A percentile compares a stretch with the other conserved stretches of the same genome.
phyloP scores from a whole-genome alignment of 2,797 vertebrate species.

The Brachyrhaphis roseni region DNA sequence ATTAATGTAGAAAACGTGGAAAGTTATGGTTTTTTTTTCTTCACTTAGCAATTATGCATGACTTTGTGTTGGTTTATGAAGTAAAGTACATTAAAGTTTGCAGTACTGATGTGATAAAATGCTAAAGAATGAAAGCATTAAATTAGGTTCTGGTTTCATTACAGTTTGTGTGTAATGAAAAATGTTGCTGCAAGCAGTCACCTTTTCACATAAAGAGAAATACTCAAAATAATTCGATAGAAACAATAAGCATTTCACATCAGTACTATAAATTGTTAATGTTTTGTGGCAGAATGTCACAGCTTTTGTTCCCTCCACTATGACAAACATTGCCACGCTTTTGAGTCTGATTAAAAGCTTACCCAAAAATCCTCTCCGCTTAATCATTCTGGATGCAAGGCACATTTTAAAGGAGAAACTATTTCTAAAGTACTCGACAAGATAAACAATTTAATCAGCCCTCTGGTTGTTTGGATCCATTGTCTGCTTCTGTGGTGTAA shows the following conservation, averaged over 20 bases:
- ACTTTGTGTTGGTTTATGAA: background rate
- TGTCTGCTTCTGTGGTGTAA: constrained; percentile 16
- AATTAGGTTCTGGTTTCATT: background rate
- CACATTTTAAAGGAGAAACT: constrained; percentile 33
- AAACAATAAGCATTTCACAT: background rate
- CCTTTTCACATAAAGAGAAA: background rate
- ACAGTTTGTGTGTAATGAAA: background rate
- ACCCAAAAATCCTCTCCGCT: constrained; percentile 1
- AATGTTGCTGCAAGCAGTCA: background rate
- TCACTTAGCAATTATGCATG: background rate
- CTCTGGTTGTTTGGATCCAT: constrained; percentile 37
- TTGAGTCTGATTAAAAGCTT: constrained; percentile 27
- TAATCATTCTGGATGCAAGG: constrained; percentile 23
- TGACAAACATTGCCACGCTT: background rate
- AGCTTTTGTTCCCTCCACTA: constrained; percentile 6
- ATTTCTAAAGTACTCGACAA: constrained; percentile 24
- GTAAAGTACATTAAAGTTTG: background rate
- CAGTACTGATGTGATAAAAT: background rate
- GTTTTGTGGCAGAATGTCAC: background rate
- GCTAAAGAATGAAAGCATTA: background rate
- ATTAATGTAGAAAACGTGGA: background rate
- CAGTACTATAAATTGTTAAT: background rate
- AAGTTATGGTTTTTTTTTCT: background rate
- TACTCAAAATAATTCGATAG: background rate
- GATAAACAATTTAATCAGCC: constrained; percentile 45